Evolutionary conservation across 2,888 invertebrate genomes (phyloP).

Genomic region (Eupithecia vulgata): DNA sequence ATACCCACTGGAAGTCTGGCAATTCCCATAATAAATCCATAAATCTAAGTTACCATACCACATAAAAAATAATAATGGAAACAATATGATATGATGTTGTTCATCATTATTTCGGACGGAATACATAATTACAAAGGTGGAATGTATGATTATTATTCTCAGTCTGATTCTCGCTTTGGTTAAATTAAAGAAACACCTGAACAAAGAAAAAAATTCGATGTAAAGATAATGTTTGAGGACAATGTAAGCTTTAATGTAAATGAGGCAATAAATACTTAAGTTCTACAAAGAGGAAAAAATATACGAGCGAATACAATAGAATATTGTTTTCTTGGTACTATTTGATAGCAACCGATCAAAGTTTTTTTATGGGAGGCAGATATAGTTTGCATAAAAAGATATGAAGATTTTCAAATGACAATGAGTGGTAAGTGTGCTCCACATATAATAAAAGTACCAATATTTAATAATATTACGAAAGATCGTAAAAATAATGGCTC

Average conservation of each 20-base stretch:
- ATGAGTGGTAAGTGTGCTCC: background rate
- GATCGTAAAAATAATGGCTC: conserved; percentile 24
- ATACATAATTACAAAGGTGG: background rate
- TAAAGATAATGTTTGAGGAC: background rate
- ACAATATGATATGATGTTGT: conserved; percentile 16
- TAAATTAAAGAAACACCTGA: background rate
- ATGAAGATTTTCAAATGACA: background rate
- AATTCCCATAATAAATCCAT: conserved; percentile 31
- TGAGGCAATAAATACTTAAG: background rate
- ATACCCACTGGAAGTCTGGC: conserved; percentile 13
- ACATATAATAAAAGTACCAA: conserved; percentile 12
- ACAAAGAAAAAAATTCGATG: background rate
- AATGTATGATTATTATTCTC: background rate
- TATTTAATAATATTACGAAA: conserved; percentile 25
- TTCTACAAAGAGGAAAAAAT: background rate
- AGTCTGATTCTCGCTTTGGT: background rate
- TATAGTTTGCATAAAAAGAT: background rate
- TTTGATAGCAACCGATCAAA: background rate
- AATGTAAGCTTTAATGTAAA: background rate
- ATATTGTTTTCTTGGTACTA: background rate
- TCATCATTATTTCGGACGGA: conserved; percentile 3
- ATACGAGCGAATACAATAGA: background rate
- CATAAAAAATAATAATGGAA: conserved; percentile 24
- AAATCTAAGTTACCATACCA: conserved; percentile 18
- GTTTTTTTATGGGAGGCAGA: background rate